phyloP scores from a whole-genome alignment of 2,113 vertebrate genomes.

The Smithornis capensis region DNA sequence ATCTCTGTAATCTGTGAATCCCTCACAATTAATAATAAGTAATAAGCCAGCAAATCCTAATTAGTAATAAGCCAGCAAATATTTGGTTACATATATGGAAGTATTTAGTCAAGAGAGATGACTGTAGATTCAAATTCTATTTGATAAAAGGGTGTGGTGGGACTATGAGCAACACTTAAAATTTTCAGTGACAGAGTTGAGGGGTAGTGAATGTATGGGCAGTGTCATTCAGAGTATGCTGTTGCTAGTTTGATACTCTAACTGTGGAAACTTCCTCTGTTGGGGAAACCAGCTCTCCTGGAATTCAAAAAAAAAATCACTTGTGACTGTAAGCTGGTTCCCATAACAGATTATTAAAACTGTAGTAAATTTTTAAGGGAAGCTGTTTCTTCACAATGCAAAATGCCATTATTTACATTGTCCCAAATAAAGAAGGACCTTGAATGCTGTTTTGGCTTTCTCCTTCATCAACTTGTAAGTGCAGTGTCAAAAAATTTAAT shows the following conservation, averaged over 20 bases:
- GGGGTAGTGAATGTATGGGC: fast-evolving
- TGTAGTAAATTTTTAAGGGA: neutral
- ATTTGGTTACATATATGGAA: neutral
- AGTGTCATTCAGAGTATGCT: neutral
- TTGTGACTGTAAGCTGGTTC: neutral
- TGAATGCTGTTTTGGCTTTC: neutral
- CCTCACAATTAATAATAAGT: no score
- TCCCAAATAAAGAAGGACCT: neutral
- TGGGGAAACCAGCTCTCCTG: neutral
- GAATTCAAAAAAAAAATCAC: neutral
- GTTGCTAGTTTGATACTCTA: neutral
- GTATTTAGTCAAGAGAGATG: neutral
- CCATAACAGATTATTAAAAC: neutral
- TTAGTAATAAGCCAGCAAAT: no score
- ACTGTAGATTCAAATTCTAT: neutral
- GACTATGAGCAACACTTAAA: neutral
- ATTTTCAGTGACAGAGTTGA: neutral
- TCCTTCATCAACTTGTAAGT: neutral
- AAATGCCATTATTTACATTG: neutral
- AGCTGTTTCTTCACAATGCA: neutral
- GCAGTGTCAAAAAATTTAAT: neutral
- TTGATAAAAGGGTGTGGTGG: neutral
- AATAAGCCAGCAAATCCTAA: no score
- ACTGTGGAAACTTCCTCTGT: neutral
- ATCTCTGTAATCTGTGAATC: neutral